phyloP scores from a whole-genome alignment of 64 coral and sea anemone genomes.

The Actinia equina region DNA sequence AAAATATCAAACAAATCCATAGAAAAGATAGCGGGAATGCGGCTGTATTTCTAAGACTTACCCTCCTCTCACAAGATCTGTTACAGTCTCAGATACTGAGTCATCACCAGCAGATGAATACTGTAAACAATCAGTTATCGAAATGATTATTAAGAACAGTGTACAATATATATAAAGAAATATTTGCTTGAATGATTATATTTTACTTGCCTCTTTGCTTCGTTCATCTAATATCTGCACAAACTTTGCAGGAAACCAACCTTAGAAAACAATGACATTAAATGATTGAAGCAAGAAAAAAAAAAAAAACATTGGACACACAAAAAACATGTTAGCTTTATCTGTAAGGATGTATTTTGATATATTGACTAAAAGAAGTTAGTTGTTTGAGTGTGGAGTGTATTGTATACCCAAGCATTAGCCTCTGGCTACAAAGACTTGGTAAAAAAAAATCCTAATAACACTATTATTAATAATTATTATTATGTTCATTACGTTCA shows the following conservation, averaged over 20 bases:
- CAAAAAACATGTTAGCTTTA: no score
- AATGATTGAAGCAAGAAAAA: background rate
- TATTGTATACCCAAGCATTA: no score
- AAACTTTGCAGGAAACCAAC: constrained; percentile 99
- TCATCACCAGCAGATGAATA: constrained; percentile 97
- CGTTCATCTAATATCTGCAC: constrained; percentile 96
- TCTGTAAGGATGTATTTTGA: no score
- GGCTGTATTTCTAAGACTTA: constrained; percentile 23
- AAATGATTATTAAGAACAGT: background rate
- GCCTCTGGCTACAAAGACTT: no score
- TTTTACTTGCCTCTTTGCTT: constrained; percentile 88
- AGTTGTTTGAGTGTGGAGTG: no score
- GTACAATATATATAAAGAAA: background rate
- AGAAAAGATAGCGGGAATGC: no score
- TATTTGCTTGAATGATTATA: background rate
- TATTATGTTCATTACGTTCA: no score
- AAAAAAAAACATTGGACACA: no score
- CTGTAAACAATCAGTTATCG: constrained; percentile 29
- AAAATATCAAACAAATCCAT: no score
- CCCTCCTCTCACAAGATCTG: constrained; percentile 97
- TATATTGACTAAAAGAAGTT: no score
- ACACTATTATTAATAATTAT: no score
- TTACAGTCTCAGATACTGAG: constrained; percentile 95
- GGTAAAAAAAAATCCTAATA: no score
- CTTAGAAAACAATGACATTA: constrained; percentile 21